These are phyloP conservation scores for Geopemphigus sp. DNA, from an alignment of 1,140 invertebrate species.

Conservation along the genomic window DNA sequence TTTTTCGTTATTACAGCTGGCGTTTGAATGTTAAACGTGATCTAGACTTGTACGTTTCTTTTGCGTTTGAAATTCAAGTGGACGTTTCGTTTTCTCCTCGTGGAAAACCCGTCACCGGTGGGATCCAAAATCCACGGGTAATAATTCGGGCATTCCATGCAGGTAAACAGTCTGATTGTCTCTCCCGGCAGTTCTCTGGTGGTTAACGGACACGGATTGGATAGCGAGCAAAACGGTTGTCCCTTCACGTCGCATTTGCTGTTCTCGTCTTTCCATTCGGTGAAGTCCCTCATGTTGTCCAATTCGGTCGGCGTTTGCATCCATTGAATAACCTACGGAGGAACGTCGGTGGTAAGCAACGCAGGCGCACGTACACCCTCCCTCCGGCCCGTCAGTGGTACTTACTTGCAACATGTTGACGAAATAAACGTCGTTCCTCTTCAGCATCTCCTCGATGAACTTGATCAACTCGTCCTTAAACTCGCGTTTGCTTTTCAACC, in stretches of 20 bases:
- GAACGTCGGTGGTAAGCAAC: too few species aligned
- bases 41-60: neutral
- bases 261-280: slow-evolving; percentile 81
- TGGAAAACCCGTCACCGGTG: slow-evolving; percentile 88
- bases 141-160: slow-evolving; percentile 93
- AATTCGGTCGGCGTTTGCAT: slow-evolving; percentile 94
- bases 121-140: slow-evolving; percentile 94
- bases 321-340: slow-evolving; percentile 96
- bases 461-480: slow-evolving; percentile 88
- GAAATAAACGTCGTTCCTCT: slow-evolving; percentile 89
- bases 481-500: slow-evolving; percentile 91
- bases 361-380: too few species aligned
- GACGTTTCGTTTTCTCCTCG: slow-evolving; percentile 58
- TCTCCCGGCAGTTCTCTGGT: slow-evolving; percentile 89
- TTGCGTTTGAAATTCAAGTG: slow-evolving; percentile 44
- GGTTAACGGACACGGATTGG: slow-evolving; percentile 84
- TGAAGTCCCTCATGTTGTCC: slow-evolving; percentile 81
- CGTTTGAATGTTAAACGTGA: neutral
- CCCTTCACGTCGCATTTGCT: slow-evolving; percentile 88
- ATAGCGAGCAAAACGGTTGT: slow-evolving; percentile 85
- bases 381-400: neutral
- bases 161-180: slow-evolving; percentile 87
- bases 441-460: slow-evolving; percentile 90
- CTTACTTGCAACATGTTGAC: slow-evolving; percentile 81
- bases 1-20: neutral